phyloP scores from a whole-genome alignment of 2,888 invertebrate genomes.

The Tenthredo distinguenda region DNA sequence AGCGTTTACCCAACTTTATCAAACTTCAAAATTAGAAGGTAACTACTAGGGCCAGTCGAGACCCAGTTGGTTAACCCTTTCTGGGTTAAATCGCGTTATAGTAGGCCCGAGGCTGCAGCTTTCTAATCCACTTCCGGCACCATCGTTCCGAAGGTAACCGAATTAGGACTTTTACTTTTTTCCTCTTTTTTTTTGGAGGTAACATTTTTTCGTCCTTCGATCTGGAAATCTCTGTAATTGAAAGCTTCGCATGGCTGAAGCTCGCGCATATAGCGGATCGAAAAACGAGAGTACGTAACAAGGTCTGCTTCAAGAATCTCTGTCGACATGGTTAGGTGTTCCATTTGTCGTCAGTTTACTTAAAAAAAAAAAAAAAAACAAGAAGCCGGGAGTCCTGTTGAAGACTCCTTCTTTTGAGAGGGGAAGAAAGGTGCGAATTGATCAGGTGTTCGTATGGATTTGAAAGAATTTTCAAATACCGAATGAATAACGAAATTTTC shows the following conservation, averaged over 20 bases:
- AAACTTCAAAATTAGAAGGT: slow-evolving; percentile 34
- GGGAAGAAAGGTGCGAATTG: background rate
- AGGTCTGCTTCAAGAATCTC: background rate
- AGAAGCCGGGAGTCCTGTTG: background rate
- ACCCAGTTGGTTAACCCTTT: slow-evolving; percentile 1
- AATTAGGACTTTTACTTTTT: background rate
- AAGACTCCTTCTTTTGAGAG: background rate
- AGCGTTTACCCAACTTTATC: background rate
- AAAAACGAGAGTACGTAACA: background rate
- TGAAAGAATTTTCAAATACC: background rate
- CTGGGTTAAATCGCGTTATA: background rate
- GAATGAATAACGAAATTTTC: background rate
- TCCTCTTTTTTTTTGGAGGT: background rate
- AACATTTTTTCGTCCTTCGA: background rate
- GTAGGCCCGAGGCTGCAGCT: background rate
- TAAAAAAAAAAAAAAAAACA: background rate
- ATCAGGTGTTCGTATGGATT: background rate
- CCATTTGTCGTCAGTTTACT: background rate
- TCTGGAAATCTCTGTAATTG: background rate
- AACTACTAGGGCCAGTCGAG: background rate
- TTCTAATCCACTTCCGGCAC: slow-evolving; percentile 36
- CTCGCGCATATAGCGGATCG: background rate
- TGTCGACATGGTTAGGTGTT: background rate
- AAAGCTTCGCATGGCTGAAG: background rate
- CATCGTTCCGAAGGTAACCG: background rate